Conservation (phyloP, 2,888 invertebrate species). For the Nephrocerus scutellatus region DNA sequence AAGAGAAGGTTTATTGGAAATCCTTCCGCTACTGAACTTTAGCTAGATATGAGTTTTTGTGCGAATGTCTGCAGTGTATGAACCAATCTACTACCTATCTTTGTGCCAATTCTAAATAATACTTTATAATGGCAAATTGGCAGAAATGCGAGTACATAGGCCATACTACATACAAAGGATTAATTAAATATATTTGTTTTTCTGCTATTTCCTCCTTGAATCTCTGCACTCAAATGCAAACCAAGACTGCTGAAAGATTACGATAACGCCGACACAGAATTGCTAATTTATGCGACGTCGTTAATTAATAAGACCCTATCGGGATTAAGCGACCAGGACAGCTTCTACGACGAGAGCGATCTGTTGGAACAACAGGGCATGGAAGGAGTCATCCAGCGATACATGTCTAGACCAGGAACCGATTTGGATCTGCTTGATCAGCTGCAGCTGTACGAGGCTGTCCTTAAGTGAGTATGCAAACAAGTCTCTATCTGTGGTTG, state of each 20-base stretch:
- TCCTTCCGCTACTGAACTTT: no score
- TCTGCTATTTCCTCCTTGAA: conserved; percentile 4
- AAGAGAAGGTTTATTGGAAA: no score
- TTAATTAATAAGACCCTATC: conserved; percentile 92
- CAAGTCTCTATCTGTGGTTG: background rate
- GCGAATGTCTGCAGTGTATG: no score
- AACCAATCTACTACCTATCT: no score
- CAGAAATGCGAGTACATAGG: no score
- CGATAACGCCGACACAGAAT: conserved; percentile 93
- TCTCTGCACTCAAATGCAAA: no score
- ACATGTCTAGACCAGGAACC: conserved; percentile 86
- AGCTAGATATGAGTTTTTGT: no score
- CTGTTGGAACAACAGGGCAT: conserved; percentile 90
- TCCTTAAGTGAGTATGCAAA: conserved; percentile 65
- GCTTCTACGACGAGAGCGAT: conserved; percentile 96
- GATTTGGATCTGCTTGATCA: conserved; percentile 89
- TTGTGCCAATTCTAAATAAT: no score
- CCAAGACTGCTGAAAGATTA: conserved; percentile 85
- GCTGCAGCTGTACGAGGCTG: conserved; percentile 91
- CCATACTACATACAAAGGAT: no score
- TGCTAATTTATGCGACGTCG: conserved; percentile 92
- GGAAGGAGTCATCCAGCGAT: conserved; percentile 76
- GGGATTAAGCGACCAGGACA: conserved; percentile 89
- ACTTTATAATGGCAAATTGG: no score
- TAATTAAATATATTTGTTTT: background rate